Evolutionary conservation across 2,888 invertebrate species (phyloP).

Genomic region (Diaprepes abbreviatus): DNA sequence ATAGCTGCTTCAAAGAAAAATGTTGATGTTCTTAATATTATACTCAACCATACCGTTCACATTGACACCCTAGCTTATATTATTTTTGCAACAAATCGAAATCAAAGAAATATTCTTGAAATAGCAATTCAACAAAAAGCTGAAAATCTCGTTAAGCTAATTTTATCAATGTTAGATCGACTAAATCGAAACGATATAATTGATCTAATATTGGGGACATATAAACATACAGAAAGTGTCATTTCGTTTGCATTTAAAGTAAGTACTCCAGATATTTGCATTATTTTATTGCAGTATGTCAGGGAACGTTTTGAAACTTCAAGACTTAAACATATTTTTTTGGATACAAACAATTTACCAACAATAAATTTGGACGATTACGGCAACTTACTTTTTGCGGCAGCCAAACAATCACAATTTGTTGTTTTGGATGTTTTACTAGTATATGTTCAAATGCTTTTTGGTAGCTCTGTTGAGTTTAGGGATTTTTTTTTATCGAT

Average conservation of each 20-base stretch:
- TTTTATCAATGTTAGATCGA: neutral
- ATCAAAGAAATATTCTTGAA: neutral
- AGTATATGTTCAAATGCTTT: neutral
- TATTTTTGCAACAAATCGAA: neutral
- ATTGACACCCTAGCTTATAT: neutral
- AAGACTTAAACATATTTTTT: neutral
- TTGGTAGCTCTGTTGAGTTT: neutral
- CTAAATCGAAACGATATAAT: neutral
- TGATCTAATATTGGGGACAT: neutral
- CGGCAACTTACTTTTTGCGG: neutral
- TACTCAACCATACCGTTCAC: neutral
- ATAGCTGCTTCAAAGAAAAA: neutral
- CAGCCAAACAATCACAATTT: neutral
- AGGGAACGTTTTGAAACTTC: neutral
- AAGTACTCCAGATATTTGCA: neutral
- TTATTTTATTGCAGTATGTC: neutral
- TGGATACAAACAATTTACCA: neutral
- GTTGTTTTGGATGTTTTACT: neutral
- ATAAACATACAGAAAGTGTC: slow-evolving; percentile 1
- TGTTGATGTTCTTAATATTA: neutral
- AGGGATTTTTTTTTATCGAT: neutral
- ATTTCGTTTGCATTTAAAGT: neutral
- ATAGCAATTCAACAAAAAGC: neutral
- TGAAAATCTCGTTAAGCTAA: neutral
- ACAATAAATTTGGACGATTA: neutral